Conservation (phyloP, 2,797 vertebrate species). For the Pitangus sulphuratus region DNA sequence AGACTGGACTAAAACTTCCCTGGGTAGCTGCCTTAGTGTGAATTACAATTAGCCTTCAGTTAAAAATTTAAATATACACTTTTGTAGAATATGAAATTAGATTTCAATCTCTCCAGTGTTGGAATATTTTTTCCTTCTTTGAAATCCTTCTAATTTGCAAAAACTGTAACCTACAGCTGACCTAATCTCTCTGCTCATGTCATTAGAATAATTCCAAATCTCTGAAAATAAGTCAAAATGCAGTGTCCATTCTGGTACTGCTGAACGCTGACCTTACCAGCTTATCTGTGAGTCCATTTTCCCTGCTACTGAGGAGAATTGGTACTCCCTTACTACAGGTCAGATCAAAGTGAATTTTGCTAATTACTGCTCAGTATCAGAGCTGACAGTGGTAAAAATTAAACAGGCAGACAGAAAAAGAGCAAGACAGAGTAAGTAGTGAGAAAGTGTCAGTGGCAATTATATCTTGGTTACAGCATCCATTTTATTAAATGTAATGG, state of each 20-base stretch:
- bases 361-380: slow-evolving; percentile 20
- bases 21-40: neutral
- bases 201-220: slow-evolving; percentile 38
- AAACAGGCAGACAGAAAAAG: neutral
- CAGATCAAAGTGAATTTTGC: slow-evolving; percentile 33
- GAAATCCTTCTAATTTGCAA: slow-evolving; percentile 24
- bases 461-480: neutral
- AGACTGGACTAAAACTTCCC: neutral
- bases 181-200: slow-evolving; percentile 28
- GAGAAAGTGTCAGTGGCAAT: neutral
- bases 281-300: neutral
- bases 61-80: slow-evolving; percentile 19
- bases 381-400: slow-evolving; percentile 47
- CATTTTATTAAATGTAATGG: neutral
- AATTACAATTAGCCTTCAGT: neutral
- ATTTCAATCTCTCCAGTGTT: neutral
- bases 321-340: neutral
- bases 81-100: neutral
- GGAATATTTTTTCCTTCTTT: slow-evolving; percentile 1
- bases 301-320: neutral
- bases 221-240: slow-evolving; percentile 12
- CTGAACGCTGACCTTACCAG: neutral
- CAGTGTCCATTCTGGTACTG: neutral
- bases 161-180: slow-evolving; percentile 21
- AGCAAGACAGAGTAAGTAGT: neutral